Base-by-base conservation (phyloP, 2,797 vertebrate species). In the Lagocephalus sceleratus region DNA sequence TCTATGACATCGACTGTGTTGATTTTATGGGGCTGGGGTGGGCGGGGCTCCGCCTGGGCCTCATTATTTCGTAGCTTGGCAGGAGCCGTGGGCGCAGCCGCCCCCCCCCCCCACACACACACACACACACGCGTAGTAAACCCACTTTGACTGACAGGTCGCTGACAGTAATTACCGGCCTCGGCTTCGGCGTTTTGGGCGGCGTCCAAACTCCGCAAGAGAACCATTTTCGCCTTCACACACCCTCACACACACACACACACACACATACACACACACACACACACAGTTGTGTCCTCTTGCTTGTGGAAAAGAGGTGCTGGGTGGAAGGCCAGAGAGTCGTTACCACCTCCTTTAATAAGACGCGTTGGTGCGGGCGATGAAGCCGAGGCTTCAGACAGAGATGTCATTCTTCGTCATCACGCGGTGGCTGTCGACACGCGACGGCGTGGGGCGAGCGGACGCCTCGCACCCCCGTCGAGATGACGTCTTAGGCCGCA, bases 261-360 rank as follows among this genome's bases (percentile, higher is more conserved):
- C 46, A 46, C 56, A 54, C 40, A 48, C 47, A 48, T 58, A 53
- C 58, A 55, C 39, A 42, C 53, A 54, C 53, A 47, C 51, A 57
- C 20, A 12, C 15, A 9, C 45, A 20, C 10, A 8, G 47, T 57
- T 41, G 9, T 20, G 32, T 55, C 57, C 53, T 65, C 11, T 62
- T 63, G 64, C 56, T 76, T 47, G 71, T 81, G 78, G 79, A 71
- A 80, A 75, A 56, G 23, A 17, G 52, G 51, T 21, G 42, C 45
- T 63, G 35, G 49, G 62, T 69, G 43, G 20, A 53, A 60, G 48
- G 71, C 79, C 74, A 67, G 21, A 39, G 23, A 15, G 41, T 72
- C 46, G 41, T 80, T 80, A 59, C 48, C 73, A 73, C 71, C 67
- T 74, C 63, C 40, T 73, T 60, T 60, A 67, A 47, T n/a, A 62